A percentile compares a stretch with the other conserved stretches of the same genome.
Evolutionary conservation across 1,140 invertebrate genomes (phyloP).

Genomic region (Palaemon carinicauda): DNA sequence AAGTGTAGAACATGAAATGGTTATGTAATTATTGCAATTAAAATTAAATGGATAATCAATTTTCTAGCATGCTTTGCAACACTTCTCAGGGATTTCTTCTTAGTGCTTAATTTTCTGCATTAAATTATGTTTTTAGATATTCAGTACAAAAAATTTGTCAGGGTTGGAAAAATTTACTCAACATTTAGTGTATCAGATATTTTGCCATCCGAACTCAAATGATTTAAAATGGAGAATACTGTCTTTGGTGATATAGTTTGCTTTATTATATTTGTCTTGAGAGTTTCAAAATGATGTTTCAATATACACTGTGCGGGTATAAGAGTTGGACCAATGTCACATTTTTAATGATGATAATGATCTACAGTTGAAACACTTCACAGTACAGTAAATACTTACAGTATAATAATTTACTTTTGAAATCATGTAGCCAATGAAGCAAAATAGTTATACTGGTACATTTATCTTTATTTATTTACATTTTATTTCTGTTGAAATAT

Average conservation of each 20-base stretch:
- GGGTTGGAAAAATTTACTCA: no score
- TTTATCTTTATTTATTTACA: neutral
- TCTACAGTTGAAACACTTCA: constrained; percentile 33
- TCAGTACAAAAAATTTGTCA: neutral
- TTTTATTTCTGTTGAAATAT: constrained; percentile 6
- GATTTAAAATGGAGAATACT: no score
- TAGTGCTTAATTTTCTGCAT: constrained; percentile 41
- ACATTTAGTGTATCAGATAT: no score
- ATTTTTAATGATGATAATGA: constrained; percentile 32
- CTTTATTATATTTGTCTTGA: neutral
- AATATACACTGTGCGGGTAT: constrained; percentile 48
- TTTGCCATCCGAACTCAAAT: no score
- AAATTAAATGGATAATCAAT: constrained; percentile 15
- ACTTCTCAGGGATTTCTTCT: constrained; percentile 57
- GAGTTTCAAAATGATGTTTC: constrained; percentile 22
- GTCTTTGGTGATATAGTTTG: no score
- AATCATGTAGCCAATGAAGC: constrained; percentile 26
- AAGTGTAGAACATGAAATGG: neutral
- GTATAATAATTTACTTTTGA: constrained; percentile 26
- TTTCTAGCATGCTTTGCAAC: constrained; percentile 49
- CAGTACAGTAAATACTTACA: constrained; percentile 6
- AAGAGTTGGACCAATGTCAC: constrained; percentile 42
- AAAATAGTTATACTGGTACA: constrained; percentile 3
- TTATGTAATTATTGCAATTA: neutral
- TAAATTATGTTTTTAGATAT: constrained; percentile 11